A percentile compares a stretch with the other conserved stretches of the same genome.
phyloP scores from a whole-genome alignment of 2,797 vertebrate species.

The Siniperca undulata region DNA sequence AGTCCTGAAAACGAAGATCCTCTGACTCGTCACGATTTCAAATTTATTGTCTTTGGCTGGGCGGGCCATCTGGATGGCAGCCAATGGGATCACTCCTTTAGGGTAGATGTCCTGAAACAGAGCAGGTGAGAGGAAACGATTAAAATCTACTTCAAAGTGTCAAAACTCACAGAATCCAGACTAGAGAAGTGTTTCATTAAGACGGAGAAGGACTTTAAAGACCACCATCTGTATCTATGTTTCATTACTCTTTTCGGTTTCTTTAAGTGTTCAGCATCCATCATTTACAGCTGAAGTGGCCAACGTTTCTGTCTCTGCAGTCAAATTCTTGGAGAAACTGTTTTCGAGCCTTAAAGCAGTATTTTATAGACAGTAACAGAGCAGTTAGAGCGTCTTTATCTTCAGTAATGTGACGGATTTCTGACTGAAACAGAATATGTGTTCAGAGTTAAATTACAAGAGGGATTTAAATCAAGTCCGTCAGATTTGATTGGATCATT shows the following conservation, averaged over 20 bases:
- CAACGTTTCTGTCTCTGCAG: too few relatives aligned
- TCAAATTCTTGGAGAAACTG: too few relatives aligned
- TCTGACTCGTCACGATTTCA: slow-evolving; percentile 93
- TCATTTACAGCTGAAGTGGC: not conserved
- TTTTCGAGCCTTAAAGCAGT: too few relatives aligned
- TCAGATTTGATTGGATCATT: too few relatives aligned
- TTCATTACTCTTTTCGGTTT: too few relatives aligned
- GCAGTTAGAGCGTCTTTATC: too few relatives aligned
- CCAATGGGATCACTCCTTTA: slow-evolving; percentile 95
- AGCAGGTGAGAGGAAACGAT: not conserved
- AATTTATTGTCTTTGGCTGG: slow-evolving; percentile 96
- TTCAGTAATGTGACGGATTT: too few relatives aligned
- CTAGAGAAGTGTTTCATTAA: not conserved
- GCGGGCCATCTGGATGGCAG: slow-evolving; percentile 93
- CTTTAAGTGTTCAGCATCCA: not conserved
- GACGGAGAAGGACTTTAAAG: not conserved
- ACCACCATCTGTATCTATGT: too few relatives aligned
- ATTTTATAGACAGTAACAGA: too few relatives aligned
- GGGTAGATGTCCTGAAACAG: slow-evolving; percentile 91
- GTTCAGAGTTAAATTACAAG: too few relatives aligned
- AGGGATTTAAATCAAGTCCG: too few relatives aligned
- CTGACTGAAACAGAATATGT: too few relatives aligned
- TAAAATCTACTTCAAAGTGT: not conserved
- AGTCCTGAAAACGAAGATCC: slow-evolving; percentile 94
- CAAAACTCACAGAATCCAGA: not conserved